Base-by-base conservation (phyloP, 2,888 invertebrate species). In the Xestia ashworthii region DNA sequence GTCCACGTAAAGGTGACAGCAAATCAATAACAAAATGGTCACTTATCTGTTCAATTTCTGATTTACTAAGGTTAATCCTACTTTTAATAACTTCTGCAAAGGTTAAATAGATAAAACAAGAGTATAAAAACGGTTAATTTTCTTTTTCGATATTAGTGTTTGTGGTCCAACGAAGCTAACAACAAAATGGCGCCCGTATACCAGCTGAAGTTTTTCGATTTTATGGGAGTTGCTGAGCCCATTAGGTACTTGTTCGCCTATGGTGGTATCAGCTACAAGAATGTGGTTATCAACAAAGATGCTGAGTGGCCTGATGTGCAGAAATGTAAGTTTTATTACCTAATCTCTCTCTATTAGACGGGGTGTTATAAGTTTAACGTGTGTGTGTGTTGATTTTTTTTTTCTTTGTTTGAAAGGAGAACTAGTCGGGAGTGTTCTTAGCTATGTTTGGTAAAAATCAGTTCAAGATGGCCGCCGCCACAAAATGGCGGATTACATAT, bases 221-320 rank as follows among this genome's bases (percentile, higher is more conserved):
- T 87, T 62, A 92, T 91, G 90, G 93, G 92, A 55, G 76, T 91
- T 32, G 90, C 87, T 38, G 92, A 92, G 64, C 90, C 92, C 78
- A 90, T 92, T 58, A 89, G 90, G 85, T 92, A 92, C 78, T 48
- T 92, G 65, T 80, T 92, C 11, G 90, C 91, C 69, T 92, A 91
- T 82, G 92, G 91, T 44, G 90, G 89, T 76, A 87, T 92, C 60
- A 87, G 88, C 76, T 92, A 90, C 76, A 91, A 92, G 62, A 91
- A 91, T 71, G 60, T 90, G n/a, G 74, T 88, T 19, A 72, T 84
- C 58, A 58, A 73, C 14, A 71, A 74, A 22, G 83, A 76, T 3
- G 12, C 9, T 11, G 76, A 82, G 38, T 84, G 84, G 83, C 60
- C 72, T 19, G 44, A 74, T 16, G 70, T 85, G 2, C 74, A 85